Evolutionary conservation across 2,113 vertebrate genomes (phyloP), one percentile per base, ranked within the genome.

Genomic region (Colossoma macropomum): DNA sequence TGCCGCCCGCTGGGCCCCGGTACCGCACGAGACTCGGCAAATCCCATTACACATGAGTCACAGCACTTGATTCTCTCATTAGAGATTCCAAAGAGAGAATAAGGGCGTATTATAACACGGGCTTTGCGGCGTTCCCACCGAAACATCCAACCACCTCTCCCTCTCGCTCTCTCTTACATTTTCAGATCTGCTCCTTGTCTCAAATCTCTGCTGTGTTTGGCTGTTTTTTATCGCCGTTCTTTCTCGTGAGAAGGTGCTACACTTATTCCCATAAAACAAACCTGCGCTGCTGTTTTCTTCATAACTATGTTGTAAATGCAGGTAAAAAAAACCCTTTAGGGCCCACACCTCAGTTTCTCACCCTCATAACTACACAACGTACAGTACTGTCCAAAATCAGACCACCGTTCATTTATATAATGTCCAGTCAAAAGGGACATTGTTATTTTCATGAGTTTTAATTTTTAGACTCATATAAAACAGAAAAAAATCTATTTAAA

Each of bases 11-110:
- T 95, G 94, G 90, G 94, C 91, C 92, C 88, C 90, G 92, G 92
- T 94, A 93, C 93, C 93, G 93, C 94, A 95, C 93, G 93, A 95
- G 93, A 94, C 93, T 91, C 90, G 85, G 93, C 93, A 95, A 95
- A 95, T 95, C 94, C 94, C 94, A 95, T 95, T 94, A 95, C 93
- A 94, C 93, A 94, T 92, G 91, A 95, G 93, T 94, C 93, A 93
- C 91, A 93, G 93, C 93, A 93, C 92, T 93, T 94, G 93, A 95
- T 94, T 94, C 94, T 95, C 91, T 92, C 93, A 94, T 95, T 95
- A 94, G 92, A 93, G 93, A 93, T 93, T 92, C 92, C 93, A 93
- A 93, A 93, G 92, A 91, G 94, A 93, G 94, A 93, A 94, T 92
- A 92, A 93, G 93, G 90, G 89, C 88, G 89, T 92, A 93, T 95